Conservation (phyloP, 2,888 invertebrate genomes). For the Meloe dianella region DNA sequence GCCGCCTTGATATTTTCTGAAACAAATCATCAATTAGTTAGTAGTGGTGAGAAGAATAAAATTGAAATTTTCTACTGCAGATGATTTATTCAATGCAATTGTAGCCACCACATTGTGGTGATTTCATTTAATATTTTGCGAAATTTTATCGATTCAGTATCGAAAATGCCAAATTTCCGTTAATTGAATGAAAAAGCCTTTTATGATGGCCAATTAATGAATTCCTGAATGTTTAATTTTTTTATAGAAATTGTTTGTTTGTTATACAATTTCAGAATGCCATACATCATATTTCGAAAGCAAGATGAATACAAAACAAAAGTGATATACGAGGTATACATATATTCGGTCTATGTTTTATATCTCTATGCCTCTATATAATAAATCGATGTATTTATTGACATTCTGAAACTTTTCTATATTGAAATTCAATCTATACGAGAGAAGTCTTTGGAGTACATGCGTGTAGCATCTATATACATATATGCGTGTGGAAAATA, state of each 20-base stretch:
- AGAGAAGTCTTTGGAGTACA: conserved; percentile 39
- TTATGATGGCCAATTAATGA: no score
- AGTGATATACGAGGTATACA: conserved; percentile 31
- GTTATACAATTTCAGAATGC: conserved; percentile 28
- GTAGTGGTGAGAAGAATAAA: conserved; percentile 17
- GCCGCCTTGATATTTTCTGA: conserved; percentile 15
- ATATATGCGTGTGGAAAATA: conserved; percentile 47
- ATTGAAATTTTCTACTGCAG: conserved; percentile 16
- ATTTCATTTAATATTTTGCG: no score
- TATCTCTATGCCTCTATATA: conserved; percentile 27
- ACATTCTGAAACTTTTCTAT: conserved; percentile 35
- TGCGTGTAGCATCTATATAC: conserved; percentile 47
- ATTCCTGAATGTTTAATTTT: not conserved
- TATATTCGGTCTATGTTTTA: conserved; percentile 25
- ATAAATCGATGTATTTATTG: conserved; percentile 40
- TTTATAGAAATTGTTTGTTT: conserved; percentile 28
- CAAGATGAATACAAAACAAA: conserved; percentile 22
- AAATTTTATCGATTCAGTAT: no score
- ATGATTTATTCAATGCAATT: not conserved
- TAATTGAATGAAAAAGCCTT: no score
- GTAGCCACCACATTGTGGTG: not conserved
- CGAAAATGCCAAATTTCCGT: no score
- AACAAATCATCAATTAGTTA: conserved; percentile 32
- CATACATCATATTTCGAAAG: conserved; percentile 26
- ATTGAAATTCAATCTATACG: conserved; percentile 35